Evolutionary conservation across 2,888 invertebrate species (phyloP).

Genomic region (Dicyrtoma fusca): DNA sequence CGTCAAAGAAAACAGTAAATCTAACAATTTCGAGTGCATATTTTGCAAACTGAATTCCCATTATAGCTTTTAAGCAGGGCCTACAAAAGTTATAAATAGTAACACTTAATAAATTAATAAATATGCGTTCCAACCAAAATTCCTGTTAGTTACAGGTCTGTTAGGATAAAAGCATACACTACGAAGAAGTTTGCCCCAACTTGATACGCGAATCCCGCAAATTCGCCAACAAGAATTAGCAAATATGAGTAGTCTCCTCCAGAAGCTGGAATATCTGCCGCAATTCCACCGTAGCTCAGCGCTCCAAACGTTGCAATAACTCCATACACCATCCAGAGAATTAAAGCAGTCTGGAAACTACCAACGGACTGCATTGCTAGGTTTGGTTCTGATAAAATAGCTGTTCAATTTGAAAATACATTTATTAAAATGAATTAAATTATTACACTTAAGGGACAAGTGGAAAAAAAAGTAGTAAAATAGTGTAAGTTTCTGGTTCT

Average conservation of each 20-base stretch:
- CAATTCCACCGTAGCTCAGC: conserved; percentile 41
- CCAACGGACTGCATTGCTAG: conserved; percentile 18
- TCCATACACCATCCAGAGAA: conserved; percentile 40
- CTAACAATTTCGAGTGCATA: too few relatives aligned
- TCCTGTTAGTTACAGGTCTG: not conserved
- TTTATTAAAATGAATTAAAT: too few relatives aligned
- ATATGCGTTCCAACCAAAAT: not conserved
- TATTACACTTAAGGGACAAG: too few relatives aligned
- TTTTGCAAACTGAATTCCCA: too few relatives aligned
- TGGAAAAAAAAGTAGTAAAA: too few relatives aligned
- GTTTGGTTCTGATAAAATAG: conserved; percentile 38
- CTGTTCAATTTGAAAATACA: conserved; percentile 5
- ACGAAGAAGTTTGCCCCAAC: conserved; percentile 22
- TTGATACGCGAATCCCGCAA: conserved; percentile 38
- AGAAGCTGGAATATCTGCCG: conserved; percentile 33
- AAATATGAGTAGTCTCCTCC: conserved; percentile 41
- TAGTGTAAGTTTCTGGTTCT: too few relatives aligned
- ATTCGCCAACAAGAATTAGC: conserved; percentile 34
- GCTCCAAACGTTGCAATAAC: conserved; percentile 38
- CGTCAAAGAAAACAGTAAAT: too few relatives aligned
- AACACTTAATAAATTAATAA: not conserved
- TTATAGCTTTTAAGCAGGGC: too few relatives aligned
- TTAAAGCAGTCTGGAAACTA: not conserved
- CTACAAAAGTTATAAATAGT: too few relatives aligned
- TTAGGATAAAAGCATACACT: conserved; percentile 27